These are phyloP conservation scores for Psix sp. DNA, from an alignment of 1,140 invertebrate species.

Conservation along the genomic window DNA sequence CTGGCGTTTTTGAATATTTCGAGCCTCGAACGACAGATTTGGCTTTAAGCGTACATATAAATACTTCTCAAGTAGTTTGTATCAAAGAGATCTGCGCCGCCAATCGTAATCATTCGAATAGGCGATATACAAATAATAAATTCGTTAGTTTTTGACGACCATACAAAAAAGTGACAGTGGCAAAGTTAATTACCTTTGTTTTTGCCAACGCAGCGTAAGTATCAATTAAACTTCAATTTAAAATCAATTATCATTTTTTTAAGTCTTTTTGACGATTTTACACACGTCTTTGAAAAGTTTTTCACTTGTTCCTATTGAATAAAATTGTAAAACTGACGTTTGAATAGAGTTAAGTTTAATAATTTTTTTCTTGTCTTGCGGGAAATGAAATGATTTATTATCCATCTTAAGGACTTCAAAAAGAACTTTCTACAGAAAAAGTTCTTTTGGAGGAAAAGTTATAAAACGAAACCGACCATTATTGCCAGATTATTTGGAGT, in stretches of 20 bases:
- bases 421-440: slow-evolving; percentile 8
- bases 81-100: slow-evolving; percentile 18
- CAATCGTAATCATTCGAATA: slow-evolving; percentile 34
- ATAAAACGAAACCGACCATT: no score
- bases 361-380: slow-evolving; percentile 12
- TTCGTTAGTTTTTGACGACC: slow-evolving; percentile 7
- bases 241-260: slow-evolving; percentile 10
- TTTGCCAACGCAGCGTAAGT: neutral
- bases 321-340: slow-evolving; percentile 9
- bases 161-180: neutral
- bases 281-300: slow-evolving; percentile 8
- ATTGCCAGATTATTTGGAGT: no score
- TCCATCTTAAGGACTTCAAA: slow-evolving; percentile 11
- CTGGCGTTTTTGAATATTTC: slow-evolving; percentile 29
- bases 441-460: neutral
- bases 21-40: slow-evolving; percentile 11
- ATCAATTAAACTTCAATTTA: slow-evolving; percentile 16
- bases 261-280: slow-evolving; percentile 1
- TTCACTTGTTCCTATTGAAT: slow-evolving; percentile 2
- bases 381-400: slow-evolving; percentile 4
- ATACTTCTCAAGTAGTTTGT: slow-evolving; percentile 16
- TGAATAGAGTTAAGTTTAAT: slow-evolving; percentile 24
- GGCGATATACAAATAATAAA: slow-evolving; percentile 13
- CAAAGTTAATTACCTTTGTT: neutral
- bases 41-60: slow-evolving; percentile 17